A percentile compares a stretch with the other conserved stretches of the same genome.
Evolutionary conservation across 2,113 vertebrate species (phyloP).

Genomic region (Mus pahari): DNA sequence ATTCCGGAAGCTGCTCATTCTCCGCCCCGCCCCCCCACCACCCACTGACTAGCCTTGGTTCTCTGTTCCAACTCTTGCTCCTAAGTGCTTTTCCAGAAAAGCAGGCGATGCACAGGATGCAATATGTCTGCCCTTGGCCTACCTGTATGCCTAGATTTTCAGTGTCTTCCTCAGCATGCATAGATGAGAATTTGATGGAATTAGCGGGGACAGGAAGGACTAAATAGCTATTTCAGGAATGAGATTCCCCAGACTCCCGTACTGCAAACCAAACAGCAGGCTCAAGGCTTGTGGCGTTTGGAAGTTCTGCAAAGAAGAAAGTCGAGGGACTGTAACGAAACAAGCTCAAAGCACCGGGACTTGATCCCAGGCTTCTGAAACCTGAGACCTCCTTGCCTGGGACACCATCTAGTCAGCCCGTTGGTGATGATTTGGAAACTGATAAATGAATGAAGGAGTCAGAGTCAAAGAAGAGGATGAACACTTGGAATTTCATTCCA

Average conservation of each 20-base stretch:
- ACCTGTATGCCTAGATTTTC: not conserved
- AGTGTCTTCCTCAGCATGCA: not conserved
- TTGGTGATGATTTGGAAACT: not conserved
- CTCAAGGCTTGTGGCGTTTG: not conserved
- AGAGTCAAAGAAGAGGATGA: not conserved
- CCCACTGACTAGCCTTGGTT: conserved; percentile 90
- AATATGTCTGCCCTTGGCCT: conserved; percentile 67
- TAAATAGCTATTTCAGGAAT: not conserved
- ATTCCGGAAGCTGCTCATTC: conserved; percentile 93
- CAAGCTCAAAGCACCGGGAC: not conserved
- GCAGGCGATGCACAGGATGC: conserved; percentile 70
- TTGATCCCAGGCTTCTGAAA: not conserved
- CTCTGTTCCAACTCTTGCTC: conserved; percentile 93
- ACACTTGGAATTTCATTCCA: not conserved
- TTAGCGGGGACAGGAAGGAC: not conserved
- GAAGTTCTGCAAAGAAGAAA: not conserved
- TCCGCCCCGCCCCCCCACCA: conserved; percentile 89
- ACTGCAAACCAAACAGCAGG: too few relatives aligned
- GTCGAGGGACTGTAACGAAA: too few relatives aligned
- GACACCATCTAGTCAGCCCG: not conserved
- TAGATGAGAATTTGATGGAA: not conserved
- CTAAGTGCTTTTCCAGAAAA: conserved; percentile 87
- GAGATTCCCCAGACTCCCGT: not conserved
- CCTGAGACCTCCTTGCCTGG: not conserved
- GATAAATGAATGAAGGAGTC: not conserved